phyloP scores from a whole-genome alignment of 2,888 invertebrate species.

The Rhamnusium bicolor region DNA sequence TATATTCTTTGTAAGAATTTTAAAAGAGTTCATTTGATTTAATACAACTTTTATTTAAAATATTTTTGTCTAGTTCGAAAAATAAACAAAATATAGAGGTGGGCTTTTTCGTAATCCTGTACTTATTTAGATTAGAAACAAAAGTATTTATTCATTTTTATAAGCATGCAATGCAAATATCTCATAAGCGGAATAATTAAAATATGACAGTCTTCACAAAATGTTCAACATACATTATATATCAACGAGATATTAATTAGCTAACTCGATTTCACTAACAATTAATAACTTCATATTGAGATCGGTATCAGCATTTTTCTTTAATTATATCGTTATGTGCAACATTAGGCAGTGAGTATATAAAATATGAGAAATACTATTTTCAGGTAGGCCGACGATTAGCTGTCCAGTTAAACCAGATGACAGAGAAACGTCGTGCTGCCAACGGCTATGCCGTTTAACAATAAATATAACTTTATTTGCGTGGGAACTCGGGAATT shows the following conservation, averaged over 20 bases:
- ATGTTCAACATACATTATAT: background rate
- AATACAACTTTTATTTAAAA: no score
- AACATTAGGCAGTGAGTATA: constrained; percentile 12
- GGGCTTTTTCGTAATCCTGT: no score
- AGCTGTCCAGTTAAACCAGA: constrained; percentile 26
- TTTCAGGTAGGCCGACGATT: constrained; percentile 7
- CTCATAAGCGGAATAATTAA: background rate
- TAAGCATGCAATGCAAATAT: background rate
- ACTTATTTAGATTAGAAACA: background rate
- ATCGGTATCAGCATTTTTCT: constrained; percentile 13
- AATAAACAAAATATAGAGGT: no score
- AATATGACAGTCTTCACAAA: background rate
- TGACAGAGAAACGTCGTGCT: constrained; percentile 26
- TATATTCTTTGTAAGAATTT: no score
- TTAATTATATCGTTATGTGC: constrained; percentile 27
- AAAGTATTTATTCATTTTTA: no score
- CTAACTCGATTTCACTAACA: constrained; percentile 19
- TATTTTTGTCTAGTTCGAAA: no score
- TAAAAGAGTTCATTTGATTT: no score
- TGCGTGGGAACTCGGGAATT: constrained; percentile 61
- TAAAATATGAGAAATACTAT: constrained; percentile 25
- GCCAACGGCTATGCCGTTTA: constrained; percentile 32
- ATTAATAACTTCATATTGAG: constrained; percentile 8
- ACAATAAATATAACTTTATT: constrained; percentile 60
- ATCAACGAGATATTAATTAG: constrained; percentile 25